Evolutionary conservation across 2,888 invertebrate genomes (phyloP), one percentile per base, ranked within the genome.

Genomic region (Laothoe populi): DNA sequence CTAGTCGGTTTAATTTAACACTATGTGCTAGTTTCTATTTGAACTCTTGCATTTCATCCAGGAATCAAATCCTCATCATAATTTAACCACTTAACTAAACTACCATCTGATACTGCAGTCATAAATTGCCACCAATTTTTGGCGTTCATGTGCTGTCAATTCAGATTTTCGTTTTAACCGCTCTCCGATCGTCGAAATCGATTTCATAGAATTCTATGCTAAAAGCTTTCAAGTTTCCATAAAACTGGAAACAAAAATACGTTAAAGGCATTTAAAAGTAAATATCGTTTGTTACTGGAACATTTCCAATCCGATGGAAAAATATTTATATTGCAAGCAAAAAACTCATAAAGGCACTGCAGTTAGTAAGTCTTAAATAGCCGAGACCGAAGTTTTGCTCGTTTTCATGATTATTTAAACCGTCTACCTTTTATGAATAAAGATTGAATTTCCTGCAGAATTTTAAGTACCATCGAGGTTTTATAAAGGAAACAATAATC

Each of bases 181-280:
- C 46, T 23, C 53, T 19, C 53, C 8, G 10, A 31, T 7, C 26
- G 49, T 19, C 53, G 31, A 35, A 53, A 53, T 16, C 53, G 19
- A 35, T 53, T 53, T 35, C 31, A 8, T 19, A 35, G 35, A 49
- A 53, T 35, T 53, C 53, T 31, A 10, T 49, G 31, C 49, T 11
- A 35, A 53, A 53, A 35, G 35, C 35, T 35, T 53, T 53, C 53
- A 35, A 26, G 31, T 49, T 49, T 31, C 31, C 21, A 45, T 21
- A 31, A 35, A 53, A 48, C 13, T 26, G n/a, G 26, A 26, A 48
- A 53, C 31, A 31, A 31, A 31, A 16, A 19, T 35, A 53, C 53
- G 35, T 31, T 53, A 35, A 53, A 19, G 53, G 35, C 35, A 53
- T 53, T 53, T 53, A 53, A 49, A 49, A 53, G 53, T 35, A 53